Evolutionary conservation across 2,888 invertebrate genomes (phyloP).

Genomic region (Rhingia campestris): DNA sequence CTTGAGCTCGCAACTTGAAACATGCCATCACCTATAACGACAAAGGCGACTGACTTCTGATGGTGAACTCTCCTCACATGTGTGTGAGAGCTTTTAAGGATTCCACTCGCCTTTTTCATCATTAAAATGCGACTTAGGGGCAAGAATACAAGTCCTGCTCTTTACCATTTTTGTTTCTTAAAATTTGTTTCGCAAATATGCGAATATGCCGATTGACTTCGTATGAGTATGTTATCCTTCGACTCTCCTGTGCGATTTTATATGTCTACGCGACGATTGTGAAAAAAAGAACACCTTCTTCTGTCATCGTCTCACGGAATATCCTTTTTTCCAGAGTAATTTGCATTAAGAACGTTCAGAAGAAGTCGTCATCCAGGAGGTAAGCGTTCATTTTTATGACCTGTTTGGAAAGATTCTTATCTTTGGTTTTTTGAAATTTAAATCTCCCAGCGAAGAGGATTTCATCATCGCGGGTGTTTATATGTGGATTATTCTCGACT

Average conservation of each 20-base stretch:
- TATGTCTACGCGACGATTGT: no score
- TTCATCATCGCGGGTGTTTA: slow-evolving; percentile 49
- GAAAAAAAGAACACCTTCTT: slow-evolving; percentile 42
- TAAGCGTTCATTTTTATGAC: slow-evolving; percentile 48
- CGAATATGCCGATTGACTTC: slow-evolving; percentile 43
- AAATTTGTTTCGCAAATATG: slow-evolving; percentile 32
- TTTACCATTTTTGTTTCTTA: slow-evolving; percentile 15
- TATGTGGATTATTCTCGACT: slow-evolving; percentile 60
- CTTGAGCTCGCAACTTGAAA: slow-evolving; percentile 52
- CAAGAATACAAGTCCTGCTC: slow-evolving; percentile 60
- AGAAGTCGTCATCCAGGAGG: slow-evolving; percentile 26
- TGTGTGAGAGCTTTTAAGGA: slow-evolving; percentile 4
- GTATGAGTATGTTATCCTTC: slow-evolving; percentile 28
- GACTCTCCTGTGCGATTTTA: slow-evolving; percentile 1
- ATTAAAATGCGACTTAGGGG: slow-evolving; percentile 73
- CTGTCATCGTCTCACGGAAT: slow-evolving; percentile 26
- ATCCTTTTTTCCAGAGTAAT: slow-evolving; percentile 40
- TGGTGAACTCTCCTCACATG: slow-evolving; percentile 30
- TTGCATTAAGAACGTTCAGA: slow-evolving; percentile 58
- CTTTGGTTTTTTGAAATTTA: slow-evolving; percentile 48
- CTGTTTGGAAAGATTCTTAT: slow-evolving; percentile 63
- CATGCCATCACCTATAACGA: slow-evolving; percentile 66
- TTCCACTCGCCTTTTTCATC: slow-evolving; percentile 59
- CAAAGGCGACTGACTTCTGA: slow-evolving; percentile 51
- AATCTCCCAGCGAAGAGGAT: slow-evolving; percentile 46